Percentiles rank a stretch among this genome's conserved stretches.
Conservation (phyloP, 2,797 vertebrate species). For the Poecilia velifera region DNA sequence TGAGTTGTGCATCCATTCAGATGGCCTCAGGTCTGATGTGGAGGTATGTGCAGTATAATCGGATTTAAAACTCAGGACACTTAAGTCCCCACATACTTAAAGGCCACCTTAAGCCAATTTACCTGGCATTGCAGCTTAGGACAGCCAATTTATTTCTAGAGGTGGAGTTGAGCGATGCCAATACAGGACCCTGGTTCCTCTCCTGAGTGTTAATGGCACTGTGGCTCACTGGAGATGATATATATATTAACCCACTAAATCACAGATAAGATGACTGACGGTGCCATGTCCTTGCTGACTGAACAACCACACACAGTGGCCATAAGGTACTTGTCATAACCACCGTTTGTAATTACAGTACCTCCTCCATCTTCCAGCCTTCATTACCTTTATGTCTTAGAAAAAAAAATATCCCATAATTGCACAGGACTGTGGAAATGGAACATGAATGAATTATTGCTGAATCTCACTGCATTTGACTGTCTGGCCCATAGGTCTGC, state of each 20-base stretch:
- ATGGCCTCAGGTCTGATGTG: conserved; percentile 73
- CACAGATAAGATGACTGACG: conserved; percentile 42
- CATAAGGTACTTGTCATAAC: conserved; percentile 37
- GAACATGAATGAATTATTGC: conserved; percentile 47
- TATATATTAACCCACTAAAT: conserved; percentile 62
- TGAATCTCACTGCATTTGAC: conserved; percentile 28
- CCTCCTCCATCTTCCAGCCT: conserved; percentile 38
- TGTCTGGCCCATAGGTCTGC: conserved; percentile 13
- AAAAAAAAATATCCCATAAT: conserved; percentile 25
- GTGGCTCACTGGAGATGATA: conserved; percentile 66
- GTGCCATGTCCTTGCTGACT: conserved; percentile 55
- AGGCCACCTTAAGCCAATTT: conserved; percentile 83
- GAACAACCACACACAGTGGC: conserved; percentile 38
- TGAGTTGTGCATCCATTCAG: conserved; percentile 64
- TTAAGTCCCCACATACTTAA: conserved; percentile 79
- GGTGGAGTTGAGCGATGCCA: conserved; percentile 66
- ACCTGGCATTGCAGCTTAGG: conserved; percentile 78
- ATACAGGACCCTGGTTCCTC: conserved; percentile 58
- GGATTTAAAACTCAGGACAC: conserved; percentile 79
- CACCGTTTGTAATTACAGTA: conserved; percentile 42
- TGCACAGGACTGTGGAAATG: conserved; percentile 33
- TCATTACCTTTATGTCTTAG: conserved; percentile 40
- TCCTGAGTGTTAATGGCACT: conserved; percentile 66
- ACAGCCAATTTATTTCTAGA: conserved; percentile 79
- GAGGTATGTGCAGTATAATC: conserved; percentile 78